phyloP scores from a whole-genome alignment of 2,888 invertebrate species.

The Agapetus fuscipes region DNA sequence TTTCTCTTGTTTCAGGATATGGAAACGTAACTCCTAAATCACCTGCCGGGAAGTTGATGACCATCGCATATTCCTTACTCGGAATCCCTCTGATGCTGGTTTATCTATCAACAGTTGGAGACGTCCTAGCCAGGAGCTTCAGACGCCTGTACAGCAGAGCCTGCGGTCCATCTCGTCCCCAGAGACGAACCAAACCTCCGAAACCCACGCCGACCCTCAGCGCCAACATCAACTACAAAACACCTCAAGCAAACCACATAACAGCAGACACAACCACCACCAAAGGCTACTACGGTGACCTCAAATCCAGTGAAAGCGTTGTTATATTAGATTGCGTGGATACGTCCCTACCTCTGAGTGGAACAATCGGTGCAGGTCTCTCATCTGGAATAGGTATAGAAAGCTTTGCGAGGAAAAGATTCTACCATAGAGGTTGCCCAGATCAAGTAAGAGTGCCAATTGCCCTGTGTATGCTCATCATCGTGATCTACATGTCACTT shows the following conservation, averaged over 20 bases:
- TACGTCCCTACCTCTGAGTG: conserved; percentile 13
- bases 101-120: conserved; percentile 80
- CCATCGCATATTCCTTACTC: conserved; percentile 75
- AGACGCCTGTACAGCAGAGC: conserved; percentile 57
- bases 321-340: conserved; percentile 31
- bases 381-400: conserved; percentile 39
- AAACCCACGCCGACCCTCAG: conserved; percentile 24
- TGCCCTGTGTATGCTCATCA: conserved; percentile 72
- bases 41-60: conserved; percentile 68
- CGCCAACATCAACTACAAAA: conserved; percentile 28
- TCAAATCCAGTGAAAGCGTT: conserved; percentile 29
- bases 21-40: conserved; percentile 77
- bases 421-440: conserved; percentile 39
- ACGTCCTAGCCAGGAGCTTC: conserved; percentile 71
- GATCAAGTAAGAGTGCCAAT: conserved; percentile 75
- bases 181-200: conserved; percentile 23
- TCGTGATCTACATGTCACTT: conserved; percentile 77
- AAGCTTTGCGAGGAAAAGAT: conserved; percentile 33
- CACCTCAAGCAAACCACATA: conserved; percentile 26
- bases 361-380: conserved; percentile 22
- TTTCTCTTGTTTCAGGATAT: conserved; percentile 53
- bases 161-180: conserved; percentile 32
- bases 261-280: conserved; percentile 13
- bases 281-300: conserved; percentile 25
- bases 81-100: conserved; percentile 84